phyloP scores from a whole-genome alignment of 2,113 vertebrate species.

The Myrmecophaga tridactyla region DNA sequence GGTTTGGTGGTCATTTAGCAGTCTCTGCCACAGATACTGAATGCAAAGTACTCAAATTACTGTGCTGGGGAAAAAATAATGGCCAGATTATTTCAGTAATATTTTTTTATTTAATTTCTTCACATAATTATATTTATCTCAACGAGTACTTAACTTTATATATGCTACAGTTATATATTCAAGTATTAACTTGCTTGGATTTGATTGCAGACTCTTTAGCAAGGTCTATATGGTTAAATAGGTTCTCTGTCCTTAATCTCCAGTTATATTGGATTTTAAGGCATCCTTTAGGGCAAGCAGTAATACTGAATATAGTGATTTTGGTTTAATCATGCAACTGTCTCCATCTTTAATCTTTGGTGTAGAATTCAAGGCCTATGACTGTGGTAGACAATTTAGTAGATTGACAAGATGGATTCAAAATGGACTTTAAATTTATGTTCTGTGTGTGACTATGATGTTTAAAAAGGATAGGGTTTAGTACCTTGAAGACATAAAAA shows the following conservation, averaged over 20 bases:
- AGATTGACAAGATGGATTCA: not conserved
- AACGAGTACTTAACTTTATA: not conserved
- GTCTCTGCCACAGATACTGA: not conserved
- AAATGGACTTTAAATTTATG: not conserved
- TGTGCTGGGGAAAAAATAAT: not conserved
- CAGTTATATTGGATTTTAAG: not conserved
- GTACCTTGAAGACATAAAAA: not conserved
- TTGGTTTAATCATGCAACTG: not conserved
- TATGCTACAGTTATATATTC: not conserved
- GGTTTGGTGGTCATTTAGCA: not conserved
- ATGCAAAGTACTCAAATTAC: not conserved
- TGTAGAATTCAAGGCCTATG: not conserved
- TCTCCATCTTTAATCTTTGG: not conserved
- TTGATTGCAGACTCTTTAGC: not conserved
- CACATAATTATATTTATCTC: not conserved
- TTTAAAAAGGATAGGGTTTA: not conserved
- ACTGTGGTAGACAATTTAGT: not conserved
- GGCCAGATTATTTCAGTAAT: not conserved
- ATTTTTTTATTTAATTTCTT: not conserved
- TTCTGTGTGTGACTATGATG: not conserved
- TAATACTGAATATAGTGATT: not conserved
- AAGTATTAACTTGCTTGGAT: not conserved
- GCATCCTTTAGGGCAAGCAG: not conserved
- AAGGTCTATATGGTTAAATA: not conserved
- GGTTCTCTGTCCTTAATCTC: not conserved